Percentiles rank a stretch among this genome's conserved stretches.
These are phyloP conservation scores for Peromyscus aztecus DNA, from an alignment of 2,797 vertebrate genomes.

Conservation along the genomic window DNA sequence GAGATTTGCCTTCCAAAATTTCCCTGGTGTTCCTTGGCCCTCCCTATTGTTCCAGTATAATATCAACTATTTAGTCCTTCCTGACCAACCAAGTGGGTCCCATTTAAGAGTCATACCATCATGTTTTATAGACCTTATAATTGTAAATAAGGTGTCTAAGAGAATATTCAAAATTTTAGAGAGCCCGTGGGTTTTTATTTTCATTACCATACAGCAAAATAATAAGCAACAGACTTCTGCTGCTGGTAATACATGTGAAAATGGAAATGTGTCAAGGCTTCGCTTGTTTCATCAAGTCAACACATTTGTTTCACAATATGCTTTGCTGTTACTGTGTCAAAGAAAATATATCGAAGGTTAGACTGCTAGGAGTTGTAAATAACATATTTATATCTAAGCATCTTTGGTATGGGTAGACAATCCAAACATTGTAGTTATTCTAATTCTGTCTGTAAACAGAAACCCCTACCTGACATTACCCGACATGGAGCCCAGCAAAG, in stretches of 20 bases:
- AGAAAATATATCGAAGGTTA: constrained; percentile 72
- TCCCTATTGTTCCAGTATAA: background rate
- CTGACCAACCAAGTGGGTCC: background rate
- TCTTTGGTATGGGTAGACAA: constrained; percentile 56
- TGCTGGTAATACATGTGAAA: constrained; percentile 75
- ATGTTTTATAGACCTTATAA: constrained; percentile 27
- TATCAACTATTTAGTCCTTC: background rate
- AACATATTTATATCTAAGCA: constrained; percentile 18
- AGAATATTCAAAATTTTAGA: constrained; percentile 58
- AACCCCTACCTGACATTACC: background rate
- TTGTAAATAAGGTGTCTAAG: constrained; percentile 62
- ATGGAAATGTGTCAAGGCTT: constrained; percentile 74
- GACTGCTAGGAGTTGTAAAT: constrained; percentile 62
- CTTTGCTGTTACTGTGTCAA: constrained; percentile 73
- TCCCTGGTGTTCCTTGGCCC: background rate
- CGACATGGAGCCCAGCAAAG: background rate
- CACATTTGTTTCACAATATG: constrained; percentile 82
- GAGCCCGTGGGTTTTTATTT: constrained; percentile 70
- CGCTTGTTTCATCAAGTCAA: constrained; percentile 72
- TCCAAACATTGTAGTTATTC: constrained; percentile 28
- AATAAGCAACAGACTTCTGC: constrained; percentile 76
- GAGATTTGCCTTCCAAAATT: background rate
- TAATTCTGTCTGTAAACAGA: constrained; percentile 33
- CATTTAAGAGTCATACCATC: background rate
- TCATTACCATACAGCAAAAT: constrained; percentile 66